Conservation (phyloP, 2,113 vertebrate genomes). For the Micromys minutus region DNA sequence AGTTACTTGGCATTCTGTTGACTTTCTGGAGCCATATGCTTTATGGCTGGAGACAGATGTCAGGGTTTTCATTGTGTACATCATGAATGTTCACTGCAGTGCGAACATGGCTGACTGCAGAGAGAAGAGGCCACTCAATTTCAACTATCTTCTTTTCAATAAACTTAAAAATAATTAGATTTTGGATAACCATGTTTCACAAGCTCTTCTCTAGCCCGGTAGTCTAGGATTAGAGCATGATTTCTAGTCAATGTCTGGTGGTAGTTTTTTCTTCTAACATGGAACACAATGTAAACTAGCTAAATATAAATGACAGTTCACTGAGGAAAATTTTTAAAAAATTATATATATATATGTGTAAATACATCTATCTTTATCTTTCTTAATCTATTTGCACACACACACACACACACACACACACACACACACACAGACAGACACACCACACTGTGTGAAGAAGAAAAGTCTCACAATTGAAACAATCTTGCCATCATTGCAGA, state of each 20-base stretch:
- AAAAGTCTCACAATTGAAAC: not conserved
- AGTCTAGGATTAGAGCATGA: no score
- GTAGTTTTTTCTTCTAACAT: not conserved
- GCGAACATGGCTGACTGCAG: not conserved
- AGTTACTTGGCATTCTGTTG: not conserved
- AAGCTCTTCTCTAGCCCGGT: not conserved
- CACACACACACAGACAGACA: not conserved
- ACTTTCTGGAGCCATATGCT: not conserved
- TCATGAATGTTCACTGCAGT: not conserved
- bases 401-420: not conserved
- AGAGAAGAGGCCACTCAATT: not conserved
- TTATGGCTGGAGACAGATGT: not conserved
- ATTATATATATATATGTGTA: no score
- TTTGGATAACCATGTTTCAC: not conserved
- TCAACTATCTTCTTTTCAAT: not conserved
- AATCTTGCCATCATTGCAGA: not conserved
- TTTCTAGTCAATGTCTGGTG: not conserved
- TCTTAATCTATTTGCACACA: not conserved
- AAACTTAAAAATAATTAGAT: not conserved
- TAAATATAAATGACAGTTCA: not conserved
- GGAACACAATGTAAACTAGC: not conserved
- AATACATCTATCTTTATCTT: not conserved
- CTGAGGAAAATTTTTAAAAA: no score
- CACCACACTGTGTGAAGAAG: not conserved
- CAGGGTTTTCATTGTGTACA: not conserved